Conservation (phyloP, 2,888 invertebrate genomes). For the Mesorhabditis spiculigera region DNA sequence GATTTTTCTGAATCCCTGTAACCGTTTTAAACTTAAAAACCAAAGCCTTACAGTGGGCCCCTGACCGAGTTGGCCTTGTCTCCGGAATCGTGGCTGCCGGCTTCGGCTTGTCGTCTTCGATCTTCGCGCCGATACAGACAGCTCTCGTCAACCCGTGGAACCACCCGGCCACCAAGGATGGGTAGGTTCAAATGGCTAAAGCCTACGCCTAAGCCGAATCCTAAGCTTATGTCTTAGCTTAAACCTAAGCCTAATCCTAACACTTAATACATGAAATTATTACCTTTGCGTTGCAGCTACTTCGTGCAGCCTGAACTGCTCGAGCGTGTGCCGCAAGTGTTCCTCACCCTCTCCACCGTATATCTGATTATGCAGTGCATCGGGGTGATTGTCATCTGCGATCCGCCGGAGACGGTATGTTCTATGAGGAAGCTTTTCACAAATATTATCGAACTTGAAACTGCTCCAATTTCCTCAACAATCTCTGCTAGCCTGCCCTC, state of each 20-base stretch:
- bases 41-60: slow-evolving; percentile 47
- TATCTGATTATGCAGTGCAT: slow-evolving; percentile 52
- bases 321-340: slow-evolving; percentile 44
- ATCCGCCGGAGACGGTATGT: slow-evolving; percentile 50
- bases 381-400: slow-evolving; percentile 54
- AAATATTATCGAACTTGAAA: not conserved
- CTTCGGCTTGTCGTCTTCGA: slow-evolving; percentile 54
- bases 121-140: slow-evolving; percentile 57
- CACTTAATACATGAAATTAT: no score
- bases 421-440: not conserved
- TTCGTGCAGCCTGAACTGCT: slow-evolving; percentile 42
- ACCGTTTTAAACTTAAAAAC: no score
- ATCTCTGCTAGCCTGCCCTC: no score
- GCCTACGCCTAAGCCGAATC: not conserved
- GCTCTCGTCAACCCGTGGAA: slow-evolving; percentile 51
- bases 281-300: slow-evolving; percentile 20
- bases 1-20: no score
- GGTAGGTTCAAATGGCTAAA: slow-evolving; percentile 23
- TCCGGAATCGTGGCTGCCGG: slow-evolving; percentile 57
- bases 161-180: slow-evolving; percentile 46
- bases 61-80: slow-evolving; percentile 52
- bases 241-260: not conserved
- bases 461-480: not conserved
- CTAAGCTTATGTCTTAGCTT: not conserved
- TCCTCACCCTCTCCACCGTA: slow-evolving; percentile 41